A percentile compares a stretch with the other conserved stretches of the same genome.
phyloP scores from a whole-genome alignment of 2,888 invertebrate genomes.

The Allacma fusca region DNA sequence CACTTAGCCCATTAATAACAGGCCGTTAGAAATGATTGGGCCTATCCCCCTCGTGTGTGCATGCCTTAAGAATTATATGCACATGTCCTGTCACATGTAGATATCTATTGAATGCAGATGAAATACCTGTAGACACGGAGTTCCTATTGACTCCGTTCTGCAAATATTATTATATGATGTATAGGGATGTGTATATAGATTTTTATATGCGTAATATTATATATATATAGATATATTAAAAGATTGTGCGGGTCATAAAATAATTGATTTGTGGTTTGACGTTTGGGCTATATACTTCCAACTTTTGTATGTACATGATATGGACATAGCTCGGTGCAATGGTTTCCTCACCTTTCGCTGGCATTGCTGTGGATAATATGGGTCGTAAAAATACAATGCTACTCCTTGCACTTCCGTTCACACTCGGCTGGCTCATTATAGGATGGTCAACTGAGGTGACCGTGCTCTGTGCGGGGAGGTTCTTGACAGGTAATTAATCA shows the following conservation, averaged over 20 bases:
- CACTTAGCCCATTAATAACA: no score
- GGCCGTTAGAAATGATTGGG: no score
- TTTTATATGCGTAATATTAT: no score
- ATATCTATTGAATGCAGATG: no score
- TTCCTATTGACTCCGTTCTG: no score
- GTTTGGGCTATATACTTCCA: neutral
- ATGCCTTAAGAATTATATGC: no score
- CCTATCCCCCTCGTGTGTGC: no score
- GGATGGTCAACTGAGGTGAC: slow-evolving; percentile 55
- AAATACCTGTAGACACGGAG: no score
- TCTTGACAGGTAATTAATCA: slow-evolving; percentile 47
- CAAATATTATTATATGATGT: no score
- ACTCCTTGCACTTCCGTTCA: slow-evolving; percentile 62
- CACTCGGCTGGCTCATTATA: slow-evolving; percentile 64
- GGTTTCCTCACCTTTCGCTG: slow-evolving; percentile 55
- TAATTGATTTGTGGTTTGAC: slow-evolving; percentile 2
- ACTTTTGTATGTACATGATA: no score
- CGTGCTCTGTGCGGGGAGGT: slow-evolving; percentile 67
- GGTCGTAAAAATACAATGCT: slow-evolving; percentile 52
- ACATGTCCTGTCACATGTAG: no score
- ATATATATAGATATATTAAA: neutral
- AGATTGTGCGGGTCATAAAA: neutral
- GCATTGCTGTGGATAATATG: slow-evolving; percentile 56
- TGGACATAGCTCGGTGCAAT: slow-evolving; percentile 53
- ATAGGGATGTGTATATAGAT: no score